Percentiles rank a stretch among this genome's conserved stretches.
These are phyloP conservation scores for Lasius fuliginosus DNA, from an alignment of 2,888 invertebrate genomes.

Conservation along the genomic window DNA sequence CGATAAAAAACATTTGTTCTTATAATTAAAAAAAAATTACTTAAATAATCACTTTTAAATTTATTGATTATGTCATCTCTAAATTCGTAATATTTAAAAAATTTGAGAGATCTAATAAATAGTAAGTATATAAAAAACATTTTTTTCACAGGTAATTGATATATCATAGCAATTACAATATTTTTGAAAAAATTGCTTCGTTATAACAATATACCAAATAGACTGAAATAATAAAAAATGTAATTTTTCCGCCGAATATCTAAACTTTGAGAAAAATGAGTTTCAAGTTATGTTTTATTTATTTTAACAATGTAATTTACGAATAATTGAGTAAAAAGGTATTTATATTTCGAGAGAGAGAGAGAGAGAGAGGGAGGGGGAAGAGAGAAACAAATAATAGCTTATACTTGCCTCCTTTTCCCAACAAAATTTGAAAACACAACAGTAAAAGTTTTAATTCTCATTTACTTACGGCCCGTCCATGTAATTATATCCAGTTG, in stretches of 20 bases:
- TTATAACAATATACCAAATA: neutral
- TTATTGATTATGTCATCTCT: neutral
- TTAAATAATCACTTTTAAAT: neutral
- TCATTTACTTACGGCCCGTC: neutral
- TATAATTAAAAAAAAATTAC: neutral
- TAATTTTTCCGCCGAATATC: neutral
- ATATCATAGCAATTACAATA: neutral
- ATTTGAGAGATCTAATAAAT: neutral
- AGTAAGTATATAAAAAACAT: neutral
- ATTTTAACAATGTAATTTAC: neutral
- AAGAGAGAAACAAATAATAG: neutral
- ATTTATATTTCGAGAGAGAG: neutral
- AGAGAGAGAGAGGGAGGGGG: neutral
- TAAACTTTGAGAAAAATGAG: neutral
- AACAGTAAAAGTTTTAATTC: conserved; percentile 35
- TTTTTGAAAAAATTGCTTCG: conserved; percentile 6
- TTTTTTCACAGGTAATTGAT: neutral
- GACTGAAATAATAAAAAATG: neutral
- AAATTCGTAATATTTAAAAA: neutral
- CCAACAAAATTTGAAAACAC: neutral
- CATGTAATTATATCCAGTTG: conserved; percentile 10
- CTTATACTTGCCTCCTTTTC: neutral
- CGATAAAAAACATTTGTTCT: neutral
- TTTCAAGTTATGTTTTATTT: neutral
- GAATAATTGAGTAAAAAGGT: neutral